Evolutionary conservation across 2,888 invertebrate genomes (phyloP).

Genomic region (Pandemis cinnamomeana): DNA sequence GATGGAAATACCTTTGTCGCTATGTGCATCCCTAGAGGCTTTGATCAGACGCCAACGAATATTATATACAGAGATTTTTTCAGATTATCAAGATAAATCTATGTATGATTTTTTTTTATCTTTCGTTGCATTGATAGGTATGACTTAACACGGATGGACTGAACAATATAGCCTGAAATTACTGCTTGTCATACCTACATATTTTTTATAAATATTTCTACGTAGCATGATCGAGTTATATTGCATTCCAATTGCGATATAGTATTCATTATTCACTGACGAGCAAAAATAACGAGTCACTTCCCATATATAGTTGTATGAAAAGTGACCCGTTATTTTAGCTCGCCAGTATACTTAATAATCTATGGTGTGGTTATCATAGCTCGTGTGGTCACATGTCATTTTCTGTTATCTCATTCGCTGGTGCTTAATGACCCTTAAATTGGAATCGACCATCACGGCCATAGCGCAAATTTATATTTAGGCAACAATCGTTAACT

Average conservation of each 20-base stretch:
- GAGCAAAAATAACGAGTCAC: too few relatives aligned
- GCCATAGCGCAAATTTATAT: slow-evolving; percentile 21
- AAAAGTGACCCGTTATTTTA: too few relatives aligned
- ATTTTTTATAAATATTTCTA: background rate
- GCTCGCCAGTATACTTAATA: background rate
- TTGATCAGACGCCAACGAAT: too few relatives aligned
- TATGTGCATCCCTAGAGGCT: background rate
- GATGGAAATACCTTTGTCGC: too few relatives aligned
- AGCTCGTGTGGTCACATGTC: background rate
- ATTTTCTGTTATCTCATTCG: slow-evolving; percentile 14
- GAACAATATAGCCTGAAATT: too few relatives aligned
- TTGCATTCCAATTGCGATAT: background rate
- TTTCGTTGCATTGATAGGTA: too few relatives aligned
- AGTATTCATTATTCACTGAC: background rate
- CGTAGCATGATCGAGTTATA: background rate
- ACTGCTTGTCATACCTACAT: too few relatives aligned
- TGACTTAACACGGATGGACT: too few relatives aligned
- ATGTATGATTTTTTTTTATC: too few relatives aligned
- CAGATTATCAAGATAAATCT: background rate
- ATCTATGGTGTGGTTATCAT: slow-evolving; percentile 1
- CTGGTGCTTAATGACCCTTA: slow-evolving; percentile 23
- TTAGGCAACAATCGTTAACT: slow-evolving; percentile 19
- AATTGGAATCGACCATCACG: background rate
- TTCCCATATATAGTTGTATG: too few relatives aligned
- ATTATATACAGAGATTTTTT: too few relatives aligned